phyloP scores from a whole-genome alignment of 2,888 invertebrate species.

The Timema cristinae region DNA sequence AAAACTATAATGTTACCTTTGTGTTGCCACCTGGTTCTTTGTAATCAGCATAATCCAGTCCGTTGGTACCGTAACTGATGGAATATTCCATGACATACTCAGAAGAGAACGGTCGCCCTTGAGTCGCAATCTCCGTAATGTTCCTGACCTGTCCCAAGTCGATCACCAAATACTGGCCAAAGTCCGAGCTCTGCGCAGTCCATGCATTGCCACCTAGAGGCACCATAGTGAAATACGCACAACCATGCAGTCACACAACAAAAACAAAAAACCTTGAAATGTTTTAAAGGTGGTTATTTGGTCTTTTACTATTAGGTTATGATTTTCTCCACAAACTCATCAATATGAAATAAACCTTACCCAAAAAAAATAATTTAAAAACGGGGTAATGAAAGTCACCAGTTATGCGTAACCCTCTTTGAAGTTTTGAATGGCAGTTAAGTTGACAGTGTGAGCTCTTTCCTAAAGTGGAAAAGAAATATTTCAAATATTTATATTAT shows the following conservation, averaged over 20 bases:
- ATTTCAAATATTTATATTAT: too few relatives aligned
- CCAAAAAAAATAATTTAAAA: background rate
- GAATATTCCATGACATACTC: slow-evolving; percentile 93
- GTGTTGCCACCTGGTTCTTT: slow-evolving; percentile 85
- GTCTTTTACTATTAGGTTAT: background rate
- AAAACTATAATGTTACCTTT: slow-evolving; percentile 59
- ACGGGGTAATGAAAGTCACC: too few relatives aligned
- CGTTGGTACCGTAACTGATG: slow-evolving; percentile 89
- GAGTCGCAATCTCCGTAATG: slow-evolving; percentile 82
- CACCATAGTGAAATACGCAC: slow-evolving; percentile 27
- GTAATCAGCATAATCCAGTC: slow-evolving; percentile 82
- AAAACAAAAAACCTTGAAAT: background rate
- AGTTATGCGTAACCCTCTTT: too few relatives aligned
- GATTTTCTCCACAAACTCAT: background rate
- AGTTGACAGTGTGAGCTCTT: too few relatives aligned
- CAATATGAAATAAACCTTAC: background rate
- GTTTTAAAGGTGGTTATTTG: background rate
- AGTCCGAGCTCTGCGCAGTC: slow-evolving; percentile 88
- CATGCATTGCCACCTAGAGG: slow-evolving; percentile 81
- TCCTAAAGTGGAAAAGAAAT: too few relatives aligned
- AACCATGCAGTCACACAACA: slow-evolving; percentile 27
- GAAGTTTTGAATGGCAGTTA: too few relatives aligned
- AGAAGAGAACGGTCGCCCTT: slow-evolving; percentile 83
- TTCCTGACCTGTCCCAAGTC: slow-evolving; percentile 86
- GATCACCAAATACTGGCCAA: slow-evolving; percentile 85